phyloP scores from a whole-genome alignment of 2,797 vertebrate genomes.

The Myripristis jacobus region DNA sequence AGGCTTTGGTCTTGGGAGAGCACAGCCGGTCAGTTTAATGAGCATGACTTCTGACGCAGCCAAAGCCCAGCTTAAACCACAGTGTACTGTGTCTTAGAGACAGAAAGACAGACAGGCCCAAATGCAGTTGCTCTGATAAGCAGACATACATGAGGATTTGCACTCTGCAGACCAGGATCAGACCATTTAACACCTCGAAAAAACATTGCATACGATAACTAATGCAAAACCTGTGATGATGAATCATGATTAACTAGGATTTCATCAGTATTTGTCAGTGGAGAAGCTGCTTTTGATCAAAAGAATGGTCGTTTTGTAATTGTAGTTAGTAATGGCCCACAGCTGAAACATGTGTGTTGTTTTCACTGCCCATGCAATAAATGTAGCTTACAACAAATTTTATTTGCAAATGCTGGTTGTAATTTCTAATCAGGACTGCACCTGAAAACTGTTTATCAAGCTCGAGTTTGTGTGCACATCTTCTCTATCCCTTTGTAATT shows the following conservation, averaged over 20 bases:
- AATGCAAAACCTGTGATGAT: not conserved
- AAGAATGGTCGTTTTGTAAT: not conserved
- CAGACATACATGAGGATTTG: constrained; percentile 28
- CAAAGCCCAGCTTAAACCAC: not conserved
- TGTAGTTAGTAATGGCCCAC: no score
- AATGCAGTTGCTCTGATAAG: constrained; percentile 22
- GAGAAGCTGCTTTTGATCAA: not conserved
- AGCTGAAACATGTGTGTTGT: no score
- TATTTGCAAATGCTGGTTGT: no score
- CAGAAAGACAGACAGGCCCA: constrained; percentile 17
- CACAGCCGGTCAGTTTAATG: not conserved
- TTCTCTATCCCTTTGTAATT: no score
- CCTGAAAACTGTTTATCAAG: no score
- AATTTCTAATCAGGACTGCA: no score
- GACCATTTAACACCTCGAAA: constrained; percentile 7
- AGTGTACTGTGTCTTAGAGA: not conserved
- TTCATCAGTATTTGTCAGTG: not conserved
- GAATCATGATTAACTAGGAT: not conserved
- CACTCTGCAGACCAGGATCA: constrained; percentile 3
- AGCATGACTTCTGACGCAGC: not conserved
- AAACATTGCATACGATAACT: constrained; percentile 12
- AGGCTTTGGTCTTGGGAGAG: not conserved
- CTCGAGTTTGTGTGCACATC: no score
- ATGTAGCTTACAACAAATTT: no score
- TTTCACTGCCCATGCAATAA: no score